Conservation (phyloP, 2,888 invertebrate genomes). For the Patella caerulea region DNA sequence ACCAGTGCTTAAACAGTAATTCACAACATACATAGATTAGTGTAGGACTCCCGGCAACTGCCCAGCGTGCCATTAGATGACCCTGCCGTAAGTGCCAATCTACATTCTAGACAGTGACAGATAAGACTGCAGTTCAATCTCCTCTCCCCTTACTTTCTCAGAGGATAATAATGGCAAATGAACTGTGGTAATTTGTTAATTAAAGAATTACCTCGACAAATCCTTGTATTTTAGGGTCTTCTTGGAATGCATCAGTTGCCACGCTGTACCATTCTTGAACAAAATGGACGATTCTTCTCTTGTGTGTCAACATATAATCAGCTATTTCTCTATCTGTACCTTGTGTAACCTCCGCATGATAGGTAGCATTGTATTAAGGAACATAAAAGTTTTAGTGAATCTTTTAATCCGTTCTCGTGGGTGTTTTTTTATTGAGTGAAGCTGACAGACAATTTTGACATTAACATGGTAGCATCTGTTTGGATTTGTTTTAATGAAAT, state of each 20-base stretch:
- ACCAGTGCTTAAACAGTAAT: too few relatives aligned
- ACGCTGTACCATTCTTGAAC: slow-evolving; percentile 83
- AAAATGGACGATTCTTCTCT: slow-evolving; percentile 84
- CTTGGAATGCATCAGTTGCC: slow-evolving; percentile 82
- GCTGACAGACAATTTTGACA: not conserved
- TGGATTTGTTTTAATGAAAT: too few relatives aligned
- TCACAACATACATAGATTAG: too few relatives aligned
- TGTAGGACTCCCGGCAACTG: too few relatives aligned
- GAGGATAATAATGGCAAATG: not conserved
- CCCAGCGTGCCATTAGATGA: too few relatives aligned
- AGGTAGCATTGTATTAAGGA: slow-evolving; percentile 52
- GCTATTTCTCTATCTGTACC: slow-evolving; percentile 54
- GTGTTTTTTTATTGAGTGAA: not conserved
- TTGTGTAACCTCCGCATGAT: slow-evolving; percentile 58
- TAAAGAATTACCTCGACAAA: slow-evolving; percentile 79
- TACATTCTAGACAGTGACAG: too few relatives aligned
- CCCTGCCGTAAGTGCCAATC: too few relatives aligned
- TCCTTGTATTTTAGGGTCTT: slow-evolving; percentile 80
- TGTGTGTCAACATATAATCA: slow-evolving; percentile 73
- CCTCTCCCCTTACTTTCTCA: not conserved
- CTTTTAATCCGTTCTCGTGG: not conserved
- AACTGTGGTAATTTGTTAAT: not conserved
- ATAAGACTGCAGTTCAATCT: too few relatives aligned
- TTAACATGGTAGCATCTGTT: too few relatives aligned
- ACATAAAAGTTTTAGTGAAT: not conserved